A percentile compares a stretch with the other conserved stretches of the same genome.
Evolutionary conservation across 2,797 vertebrate species (phyloP).

Genomic region (Falco biarmicus): DNA sequence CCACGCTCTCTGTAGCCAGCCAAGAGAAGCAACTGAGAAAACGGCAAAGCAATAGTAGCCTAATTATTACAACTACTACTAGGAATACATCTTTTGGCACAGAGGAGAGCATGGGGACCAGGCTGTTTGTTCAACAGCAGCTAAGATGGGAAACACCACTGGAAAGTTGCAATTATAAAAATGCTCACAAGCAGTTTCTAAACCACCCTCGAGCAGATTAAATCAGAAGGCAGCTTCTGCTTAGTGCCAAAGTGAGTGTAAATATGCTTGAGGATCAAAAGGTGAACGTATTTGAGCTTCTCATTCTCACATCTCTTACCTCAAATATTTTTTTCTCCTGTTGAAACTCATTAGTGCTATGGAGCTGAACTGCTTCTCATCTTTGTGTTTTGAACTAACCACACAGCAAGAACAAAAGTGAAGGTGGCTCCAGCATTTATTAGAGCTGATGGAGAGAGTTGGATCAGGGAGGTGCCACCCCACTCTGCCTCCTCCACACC

Average conservation of each 20-base stretch:
- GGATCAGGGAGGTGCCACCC: neutral
- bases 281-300: neutral
- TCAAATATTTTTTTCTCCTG: slow-evolving; percentile 20
- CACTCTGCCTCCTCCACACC: neutral
- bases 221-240: slow-evolving; percentile 17
- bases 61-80: neutral
- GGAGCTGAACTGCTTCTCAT: neutral
- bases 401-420: neutral
- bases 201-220: neutral
- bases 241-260: neutral
- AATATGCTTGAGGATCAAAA: slow-evolving; percentile 6
- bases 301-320: slow-evolving; percentile 8
- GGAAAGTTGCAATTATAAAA: slow-evolving; percentile 9
- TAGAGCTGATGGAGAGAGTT: neutral
- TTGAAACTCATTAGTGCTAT: neutral
- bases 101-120: neutral
- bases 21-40: neutral
- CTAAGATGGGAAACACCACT: neutral
- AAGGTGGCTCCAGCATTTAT: neutral
- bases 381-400: neutral
- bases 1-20: accelerated
- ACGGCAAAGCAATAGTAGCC: neutral
- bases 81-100: neutral
- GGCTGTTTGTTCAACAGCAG: slow-evolving; percentile 14
- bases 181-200: neutral